Conservation (phyloP, 2,113 vertebrate genomes). For the Gasterosteus aculeatus region DNA sequence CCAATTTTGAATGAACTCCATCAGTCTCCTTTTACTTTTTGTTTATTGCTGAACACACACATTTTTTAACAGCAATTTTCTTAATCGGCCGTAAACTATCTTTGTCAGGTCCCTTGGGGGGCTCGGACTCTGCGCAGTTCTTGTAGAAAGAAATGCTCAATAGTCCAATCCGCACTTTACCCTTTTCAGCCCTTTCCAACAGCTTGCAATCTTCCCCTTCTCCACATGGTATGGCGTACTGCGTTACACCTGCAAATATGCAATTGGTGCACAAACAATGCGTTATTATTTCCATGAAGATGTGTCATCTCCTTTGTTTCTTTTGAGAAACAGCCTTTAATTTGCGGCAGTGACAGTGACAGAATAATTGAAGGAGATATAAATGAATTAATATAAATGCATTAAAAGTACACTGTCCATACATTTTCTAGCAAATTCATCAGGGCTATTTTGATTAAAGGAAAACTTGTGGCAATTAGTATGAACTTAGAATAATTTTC, state of each 20-base stretch:
- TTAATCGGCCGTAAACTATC: constrained; percentile 62
- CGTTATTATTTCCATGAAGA: constrained; percentile 71
- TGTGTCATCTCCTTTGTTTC: constrained; percentile 46
- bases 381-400: constrained; percentile 62
- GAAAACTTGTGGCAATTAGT: constrained; percentile 37
- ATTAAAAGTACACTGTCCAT: constrained; percentile 45
- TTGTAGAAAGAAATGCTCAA: constrained; percentile 56
- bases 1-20: constrained; percentile 47
- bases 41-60: constrained; percentile 64
- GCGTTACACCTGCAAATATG: constrained; percentile 74
- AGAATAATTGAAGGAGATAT: constrained; percentile 63
- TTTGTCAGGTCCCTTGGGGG: constrained; percentile 51
- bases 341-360: constrained; percentile 51
- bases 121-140: constrained; percentile 29
- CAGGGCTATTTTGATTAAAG: constrained; percentile 45
- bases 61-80: constrained; percentile 64
- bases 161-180: constrained; percentile 60
- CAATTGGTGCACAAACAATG: constrained; percentile 69
- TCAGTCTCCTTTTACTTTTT: constrained; percentile 59
- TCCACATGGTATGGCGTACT: constrained; percentile 29
- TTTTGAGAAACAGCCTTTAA: constrained; percentile 56
- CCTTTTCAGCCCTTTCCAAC: constrained; percentile 37
- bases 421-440: constrained; percentile 36
- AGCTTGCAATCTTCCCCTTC: neutral
- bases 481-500: constrained; percentile 46